These are phyloP conservation scores for Drosophila pandora DNA, from an alignment of 1,140 invertebrate species.

Conservation along the genomic window DNA sequence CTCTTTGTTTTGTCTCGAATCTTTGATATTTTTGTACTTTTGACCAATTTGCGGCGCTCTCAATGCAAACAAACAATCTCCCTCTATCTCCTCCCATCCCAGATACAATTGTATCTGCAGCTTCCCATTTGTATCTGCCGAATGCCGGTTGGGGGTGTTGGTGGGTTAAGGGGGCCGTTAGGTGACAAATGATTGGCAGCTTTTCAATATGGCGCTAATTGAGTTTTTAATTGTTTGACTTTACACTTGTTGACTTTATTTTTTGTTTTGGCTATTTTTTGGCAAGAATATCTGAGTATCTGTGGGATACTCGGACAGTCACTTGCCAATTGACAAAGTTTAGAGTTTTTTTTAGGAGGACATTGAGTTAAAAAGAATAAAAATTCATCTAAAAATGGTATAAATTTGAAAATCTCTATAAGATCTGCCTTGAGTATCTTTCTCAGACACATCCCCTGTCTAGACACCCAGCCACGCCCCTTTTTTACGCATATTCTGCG, in stretches of 20 bases:
- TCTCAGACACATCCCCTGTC: not conserved
- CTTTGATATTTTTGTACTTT: slow-evolving; percentile 82
- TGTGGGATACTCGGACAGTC: not conserved
- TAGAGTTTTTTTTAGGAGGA: not conserved
- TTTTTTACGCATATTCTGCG: not conserved
- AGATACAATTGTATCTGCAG: slow-evolving; percentile 39
- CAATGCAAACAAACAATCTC: slow-evolving; percentile 68
- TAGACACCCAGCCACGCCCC: slow-evolving; percentile 27
- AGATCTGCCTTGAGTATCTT: not conserved
- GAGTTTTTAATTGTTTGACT: slow-evolving; percentile 81
- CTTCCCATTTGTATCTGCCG: slow-evolving; percentile 11
- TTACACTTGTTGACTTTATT: slow-evolving; percentile 68
- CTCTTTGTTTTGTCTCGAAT: slow-evolving; percentile 54
- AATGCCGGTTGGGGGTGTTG: not conserved
- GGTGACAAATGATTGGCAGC: slow-evolving; percentile 75
- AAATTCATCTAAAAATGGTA: not conserved
- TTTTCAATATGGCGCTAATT: slow-evolving; percentile 81
- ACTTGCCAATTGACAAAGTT: not conserved
- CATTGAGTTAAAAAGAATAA: too few species aligned
- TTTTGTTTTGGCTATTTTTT: slow-evolving; percentile 1
- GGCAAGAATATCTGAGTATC: not conserved
- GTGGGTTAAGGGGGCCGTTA: not conserved
- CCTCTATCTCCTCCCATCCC: slow-evolving; percentile 12
- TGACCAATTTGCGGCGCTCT: slow-evolving; percentile 79
- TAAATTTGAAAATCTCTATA: not conserved